Percentiles rank a stretch among this genome's conserved stretches.
phyloP scores from a whole-genome alignment of 2,113 vertebrate species.

The Campylorhamphus procurvoides region DNA sequence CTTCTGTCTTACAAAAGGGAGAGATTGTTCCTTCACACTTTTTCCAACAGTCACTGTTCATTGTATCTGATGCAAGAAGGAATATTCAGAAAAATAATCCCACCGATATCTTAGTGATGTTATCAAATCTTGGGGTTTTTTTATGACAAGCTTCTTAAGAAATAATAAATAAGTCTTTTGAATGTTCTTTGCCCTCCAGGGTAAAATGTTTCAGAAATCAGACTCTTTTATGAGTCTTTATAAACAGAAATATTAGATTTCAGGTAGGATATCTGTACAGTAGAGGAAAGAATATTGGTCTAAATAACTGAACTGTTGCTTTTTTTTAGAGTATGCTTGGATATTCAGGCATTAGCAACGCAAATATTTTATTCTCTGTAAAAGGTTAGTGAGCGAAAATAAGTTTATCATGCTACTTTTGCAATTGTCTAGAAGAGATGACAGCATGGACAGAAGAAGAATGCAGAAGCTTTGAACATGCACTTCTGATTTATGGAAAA shows the following conservation, averaged over 20 bases:
- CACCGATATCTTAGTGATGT: neutral
- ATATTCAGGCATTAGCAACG: neutral
- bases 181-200: neutral
- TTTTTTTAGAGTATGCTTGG: neutral
- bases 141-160: neutral
- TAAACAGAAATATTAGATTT: neutral
- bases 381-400: neutral
- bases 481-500: conserved; percentile 95
- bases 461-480: conserved; percentile 96
- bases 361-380: neutral
- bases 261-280: neutral
- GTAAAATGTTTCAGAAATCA: neutral
- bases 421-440: neutral
- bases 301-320: neutral
- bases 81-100: neutral
- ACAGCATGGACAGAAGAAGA: conserved; percentile 92
- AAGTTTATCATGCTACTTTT: neutral
- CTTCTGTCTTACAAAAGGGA: neutral
- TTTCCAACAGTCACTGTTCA: neutral
- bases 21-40: neutral
- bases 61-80: neutral
- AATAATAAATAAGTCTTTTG: neutral
- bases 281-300: neutral
- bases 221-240: neutral
- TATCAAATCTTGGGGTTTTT: neutral